A percentile compares a stretch with the other conserved stretches of the same genome.
These are phyloP conservation scores for Drosophila eohydei DNA, from an alignment of 2,888 invertebrate species.

Conservation along the genomic window DNA sequence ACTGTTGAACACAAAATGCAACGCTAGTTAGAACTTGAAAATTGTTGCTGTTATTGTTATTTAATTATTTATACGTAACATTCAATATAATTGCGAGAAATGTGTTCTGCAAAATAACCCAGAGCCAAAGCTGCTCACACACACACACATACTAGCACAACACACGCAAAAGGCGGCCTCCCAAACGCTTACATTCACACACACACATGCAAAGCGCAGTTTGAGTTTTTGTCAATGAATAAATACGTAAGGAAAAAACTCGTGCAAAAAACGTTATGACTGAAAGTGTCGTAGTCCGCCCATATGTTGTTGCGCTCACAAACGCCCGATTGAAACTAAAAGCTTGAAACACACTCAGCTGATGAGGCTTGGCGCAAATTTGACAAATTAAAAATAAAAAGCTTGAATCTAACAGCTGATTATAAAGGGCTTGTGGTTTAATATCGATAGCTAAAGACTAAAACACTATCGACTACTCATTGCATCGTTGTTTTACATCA, in stretches of 20 bases:
- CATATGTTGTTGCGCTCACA: conserved; percentile 42
- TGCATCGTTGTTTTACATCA: conserved; percentile 41
- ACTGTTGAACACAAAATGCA: conserved; percentile 50
- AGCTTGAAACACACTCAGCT: conserved; percentile 47
- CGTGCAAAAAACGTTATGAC: conserved; percentile 69
- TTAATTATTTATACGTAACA: conserved; percentile 29
- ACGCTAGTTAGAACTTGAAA: conserved; percentile 30
- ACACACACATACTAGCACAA: conserved; percentile 33
- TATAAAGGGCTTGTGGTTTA: too few relatives aligned
- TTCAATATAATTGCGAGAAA: conserved; percentile 55
- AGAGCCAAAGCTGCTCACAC: conserved; percentile 45
- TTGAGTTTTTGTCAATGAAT: conserved; percentile 80
- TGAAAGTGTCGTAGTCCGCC: conserved; percentile 26
- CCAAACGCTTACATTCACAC: conserved; percentile 41
- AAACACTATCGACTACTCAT: conserved; percentile 5
- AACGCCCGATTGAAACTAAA: conserved; percentile 62
- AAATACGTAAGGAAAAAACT: conserved; percentile 80
- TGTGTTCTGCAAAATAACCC: conserved; percentile 65
- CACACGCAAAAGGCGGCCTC: conserved; percentile 46
- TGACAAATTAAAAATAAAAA: conserved; percentile 21
- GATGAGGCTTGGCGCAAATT: conserved; percentile 31
- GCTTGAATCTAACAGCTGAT: conserved; percentile 41
- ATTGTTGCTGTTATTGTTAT: conserved; percentile 11
- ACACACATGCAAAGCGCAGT: conserved; percentile 56
- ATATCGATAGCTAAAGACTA: conserved; percentile 4